A percentile compares a stretch with the other conserved stretches of the same genome.
Evolutionary conservation across 2,888 invertebrate genomes (phyloP).

Genomic region (Oscheius myriophilus): DNA sequence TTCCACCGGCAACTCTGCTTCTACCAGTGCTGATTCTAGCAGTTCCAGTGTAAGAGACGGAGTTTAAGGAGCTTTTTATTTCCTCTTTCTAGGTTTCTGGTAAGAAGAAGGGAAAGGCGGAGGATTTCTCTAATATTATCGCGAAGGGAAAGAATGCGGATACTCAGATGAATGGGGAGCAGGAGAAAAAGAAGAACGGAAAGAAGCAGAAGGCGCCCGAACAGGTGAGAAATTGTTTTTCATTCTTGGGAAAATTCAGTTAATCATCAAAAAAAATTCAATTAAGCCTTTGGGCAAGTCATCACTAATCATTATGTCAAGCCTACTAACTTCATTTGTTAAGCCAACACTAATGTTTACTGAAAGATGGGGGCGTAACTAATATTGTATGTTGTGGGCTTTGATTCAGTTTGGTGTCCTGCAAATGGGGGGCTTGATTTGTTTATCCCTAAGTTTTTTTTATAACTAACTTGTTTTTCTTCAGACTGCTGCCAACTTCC

Average conservation of each 20-base stretch:
- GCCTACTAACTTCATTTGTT: too few species aligned
- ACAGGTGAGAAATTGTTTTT: neutral
- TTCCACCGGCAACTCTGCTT: neutral
- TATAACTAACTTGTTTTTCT: too few species aligned
- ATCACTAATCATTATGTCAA: too few species aligned
- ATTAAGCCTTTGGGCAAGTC: too few species aligned
- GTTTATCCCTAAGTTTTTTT: too few species aligned
- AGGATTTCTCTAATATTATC: neutral
- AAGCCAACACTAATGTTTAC: too few species aligned
- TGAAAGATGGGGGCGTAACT: too few species aligned
- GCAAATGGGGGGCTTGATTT: too few species aligned
- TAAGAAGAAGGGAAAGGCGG: neutral
- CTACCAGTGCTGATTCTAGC: neutral
- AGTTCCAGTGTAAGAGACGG: neutral
- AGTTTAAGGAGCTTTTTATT: too few species aligned
- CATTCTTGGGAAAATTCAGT: neutral
- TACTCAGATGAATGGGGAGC: neutral
- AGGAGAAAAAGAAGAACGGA: constrained; percentile 16
- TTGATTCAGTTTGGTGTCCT: too few species aligned
- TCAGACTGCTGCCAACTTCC: neutral
- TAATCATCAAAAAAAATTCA: neutral
- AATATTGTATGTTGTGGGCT: too few species aligned
- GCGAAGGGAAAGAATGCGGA: neutral
- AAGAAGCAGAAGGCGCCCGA: constrained; percentile 3
- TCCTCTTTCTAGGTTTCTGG: neutral